Percentiles rank a stretch among this genome's conserved stretches.
Conservation (phyloP, 2,888 invertebrate species). For the Thymelicus sylvestris region DNA sequence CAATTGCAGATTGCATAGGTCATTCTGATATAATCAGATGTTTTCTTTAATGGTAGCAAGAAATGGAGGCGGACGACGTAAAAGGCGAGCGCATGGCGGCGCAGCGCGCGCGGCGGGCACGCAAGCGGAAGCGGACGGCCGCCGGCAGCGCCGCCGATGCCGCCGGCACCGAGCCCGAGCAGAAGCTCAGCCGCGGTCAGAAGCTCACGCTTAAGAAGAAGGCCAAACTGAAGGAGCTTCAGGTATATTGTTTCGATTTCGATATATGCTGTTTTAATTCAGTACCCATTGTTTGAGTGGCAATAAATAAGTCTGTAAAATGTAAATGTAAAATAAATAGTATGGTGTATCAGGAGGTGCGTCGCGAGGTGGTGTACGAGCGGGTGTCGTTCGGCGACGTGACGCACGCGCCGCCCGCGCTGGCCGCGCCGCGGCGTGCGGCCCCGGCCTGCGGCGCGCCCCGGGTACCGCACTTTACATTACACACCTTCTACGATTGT, state of each 20-base stretch:
- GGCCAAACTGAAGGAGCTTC: constrained; percentile 65
- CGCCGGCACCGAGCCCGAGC: background rate
- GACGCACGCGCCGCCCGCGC: constrained; percentile 88
- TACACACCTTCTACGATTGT: constrained; percentile 29
- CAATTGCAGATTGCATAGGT: background rate
- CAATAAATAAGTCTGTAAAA: background rate
- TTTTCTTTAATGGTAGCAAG: constrained; percentile 52
- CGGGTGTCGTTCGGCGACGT: constrained; percentile 90
- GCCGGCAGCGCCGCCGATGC: background rate
- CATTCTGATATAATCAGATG: background rate
- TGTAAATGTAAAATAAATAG: too few relatives aligned
- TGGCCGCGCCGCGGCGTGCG: constrained; percentile 84
- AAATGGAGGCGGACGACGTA: constrained; percentile 61
- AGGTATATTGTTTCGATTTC: constrained; percentile 50
- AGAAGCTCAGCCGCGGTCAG: constrained; percentile 78
- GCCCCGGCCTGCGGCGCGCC: constrained; percentile 89
- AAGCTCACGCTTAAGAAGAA: constrained; percentile 80
- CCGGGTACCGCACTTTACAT: constrained; percentile 78
- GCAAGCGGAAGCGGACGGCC: constrained; percentile 49
- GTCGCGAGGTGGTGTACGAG: constrained; percentile 73
- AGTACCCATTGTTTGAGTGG: constrained; percentile 14
- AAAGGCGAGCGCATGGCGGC: constrained; percentile 65
- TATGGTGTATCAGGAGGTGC: constrained; percentile 56
- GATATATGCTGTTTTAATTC: too few relatives aligned
- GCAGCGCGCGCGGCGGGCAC: constrained; percentile 60